Percentiles rank a stretch among this genome's conserved stretches.
Conservation (phyloP, 2,113 vertebrate genomes). For the Hemicordylus capensis region DNA sequence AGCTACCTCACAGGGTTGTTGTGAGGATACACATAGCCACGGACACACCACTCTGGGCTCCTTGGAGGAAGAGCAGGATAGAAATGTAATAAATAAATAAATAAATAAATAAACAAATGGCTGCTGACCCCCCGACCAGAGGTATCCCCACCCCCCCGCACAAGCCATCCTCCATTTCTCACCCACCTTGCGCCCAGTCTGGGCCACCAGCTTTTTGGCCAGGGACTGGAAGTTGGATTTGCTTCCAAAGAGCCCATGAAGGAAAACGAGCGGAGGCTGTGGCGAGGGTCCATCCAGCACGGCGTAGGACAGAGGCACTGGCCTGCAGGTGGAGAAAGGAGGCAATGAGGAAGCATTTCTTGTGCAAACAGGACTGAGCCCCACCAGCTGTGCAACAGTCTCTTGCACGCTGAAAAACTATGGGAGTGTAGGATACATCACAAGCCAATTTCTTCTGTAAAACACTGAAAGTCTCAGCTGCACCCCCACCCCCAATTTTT, state of each 20-base stretch:
- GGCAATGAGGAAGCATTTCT: too few relatives aligned
- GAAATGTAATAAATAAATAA: too few relatives aligned
- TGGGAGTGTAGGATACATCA: too few relatives aligned
- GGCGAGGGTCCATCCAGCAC: slow-evolving; percentile 76
- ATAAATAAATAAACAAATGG: too few relatives aligned
- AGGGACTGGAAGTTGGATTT: slow-evolving; percentile 88
- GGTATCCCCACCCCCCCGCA: accelerated
- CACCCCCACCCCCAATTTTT: too few relatives aligned
- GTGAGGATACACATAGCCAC: too few relatives aligned
- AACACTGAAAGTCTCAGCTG: too few relatives aligned
- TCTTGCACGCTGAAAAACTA: too few relatives aligned
- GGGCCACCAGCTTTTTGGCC: slow-evolving; percentile 84
- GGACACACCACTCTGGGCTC: too few relatives aligned
- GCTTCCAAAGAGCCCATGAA: slow-evolving; percentile 93
- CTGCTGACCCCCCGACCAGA: not conserved
- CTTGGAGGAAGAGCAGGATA: too few relatives aligned
- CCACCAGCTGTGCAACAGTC: not conserved
- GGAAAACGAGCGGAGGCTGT: slow-evolving; percentile 84
- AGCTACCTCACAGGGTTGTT: too few relatives aligned
- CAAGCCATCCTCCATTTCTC: accelerated
- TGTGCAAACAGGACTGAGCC: not conserved
- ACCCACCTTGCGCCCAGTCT: slow-evolving; percentile 87
- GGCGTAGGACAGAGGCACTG: slow-evolving; percentile 79
- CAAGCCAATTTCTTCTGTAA: too few relatives aligned
- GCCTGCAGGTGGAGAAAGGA: slow-evolving; percentile 58